A percentile compares a stretch with the other conserved stretches of the same genome.
phyloP scores from a whole-genome alignment of 2,797 vertebrate species.

The Danio choprae region DNA sequence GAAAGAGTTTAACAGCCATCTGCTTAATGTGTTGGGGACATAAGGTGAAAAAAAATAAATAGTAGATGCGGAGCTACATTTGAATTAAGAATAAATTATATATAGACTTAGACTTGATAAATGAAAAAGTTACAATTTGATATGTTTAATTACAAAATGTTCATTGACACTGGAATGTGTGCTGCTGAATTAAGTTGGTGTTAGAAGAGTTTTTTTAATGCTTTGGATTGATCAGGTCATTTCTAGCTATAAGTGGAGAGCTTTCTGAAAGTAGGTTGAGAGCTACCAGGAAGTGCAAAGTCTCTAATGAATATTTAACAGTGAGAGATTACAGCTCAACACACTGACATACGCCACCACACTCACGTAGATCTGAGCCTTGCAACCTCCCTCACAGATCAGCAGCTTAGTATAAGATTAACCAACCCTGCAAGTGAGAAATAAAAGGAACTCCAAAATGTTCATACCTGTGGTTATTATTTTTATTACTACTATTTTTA shows the following conservation, averaged over 20 bases:
- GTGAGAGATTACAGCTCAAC: constrained; percentile 1
- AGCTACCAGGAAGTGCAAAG: constrained; percentile 33
- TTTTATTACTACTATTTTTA: not conserved
- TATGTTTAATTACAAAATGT: not conserved
- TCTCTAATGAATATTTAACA: constrained; percentile 48
- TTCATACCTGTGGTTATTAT: not conserved
- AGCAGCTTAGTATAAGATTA: constrained; percentile 7
- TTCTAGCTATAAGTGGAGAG: constrained; percentile 9
- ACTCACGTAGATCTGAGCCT: constrained; percentile 6
- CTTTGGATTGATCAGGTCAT: not conserved
- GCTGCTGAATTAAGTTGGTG: not conserved
- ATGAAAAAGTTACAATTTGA: not conserved
- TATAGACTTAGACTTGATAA: not conserved
- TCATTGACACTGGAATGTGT: not conserved
- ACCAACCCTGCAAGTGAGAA: not conserved
- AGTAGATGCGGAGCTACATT: not conserved
- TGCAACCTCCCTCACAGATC: constrained; percentile 23
- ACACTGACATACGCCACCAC: not conserved
- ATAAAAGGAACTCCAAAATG: not conserved
- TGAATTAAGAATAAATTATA: not conserved
- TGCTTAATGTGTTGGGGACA: not conserved
- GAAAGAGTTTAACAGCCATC: not conserved
- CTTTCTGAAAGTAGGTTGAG: constrained; percentile 28
- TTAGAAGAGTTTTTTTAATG: not conserved
- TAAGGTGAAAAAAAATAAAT: not conserved